phyloP scores from a whole-genome alignment of 2,888 invertebrate species.

The Melolontha melolontha region DNA sequence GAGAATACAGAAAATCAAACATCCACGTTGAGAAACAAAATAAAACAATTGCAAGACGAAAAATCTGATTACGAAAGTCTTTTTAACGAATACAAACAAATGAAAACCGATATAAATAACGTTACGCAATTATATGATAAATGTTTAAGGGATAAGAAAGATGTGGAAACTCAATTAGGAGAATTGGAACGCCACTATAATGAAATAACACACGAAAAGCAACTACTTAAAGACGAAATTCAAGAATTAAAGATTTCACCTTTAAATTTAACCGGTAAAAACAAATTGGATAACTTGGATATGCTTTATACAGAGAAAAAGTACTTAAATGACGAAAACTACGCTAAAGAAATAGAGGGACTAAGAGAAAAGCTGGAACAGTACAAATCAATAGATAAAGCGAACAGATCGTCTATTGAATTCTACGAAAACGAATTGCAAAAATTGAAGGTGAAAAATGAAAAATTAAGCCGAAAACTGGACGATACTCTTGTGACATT shows the following conservation, averaged over 20 bases:
- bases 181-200: slow-evolving; percentile 59
- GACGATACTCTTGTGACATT: slow-evolving; percentile 77
- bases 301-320: slow-evolving; percentile 43
- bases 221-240: slow-evolving; percentile 61
- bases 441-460: slow-evolving; percentile 68
- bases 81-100: slow-evolving; percentile 33
- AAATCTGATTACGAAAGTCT: slow-evolving; percentile 34
- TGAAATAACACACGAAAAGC: slow-evolving; percentile 60
- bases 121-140: slow-evolving; percentile 35
- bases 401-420: slow-evolving; percentile 62
- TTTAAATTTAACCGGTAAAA: slow-evolving; percentile 51
- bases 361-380: slow-evolving; percentile 59
- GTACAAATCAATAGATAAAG: slow-evolving; percentile 62
- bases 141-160: slow-evolving; percentile 49
- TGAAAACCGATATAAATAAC: slow-evolving; percentile 36
- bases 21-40: slow-evolving; percentile 20
- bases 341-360: slow-evolving; percentile 48
- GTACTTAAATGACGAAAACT: slow-evolving; percentile 42
- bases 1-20: slow-evolving; percentile 32
- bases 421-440: slow-evolving; percentile 63
- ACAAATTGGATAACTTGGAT: slow-evolving; percentile 48
- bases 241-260: slow-evolving; percentile 62
- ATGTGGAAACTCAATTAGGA: slow-evolving; percentile 54
- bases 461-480: slow-evolving; percentile 76
- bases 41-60: slow-evolving; percentile 27